Base-by-base conservation (phyloP, 2,113 vertebrate genomes). In the Engystomops pustulosus region DNA sequence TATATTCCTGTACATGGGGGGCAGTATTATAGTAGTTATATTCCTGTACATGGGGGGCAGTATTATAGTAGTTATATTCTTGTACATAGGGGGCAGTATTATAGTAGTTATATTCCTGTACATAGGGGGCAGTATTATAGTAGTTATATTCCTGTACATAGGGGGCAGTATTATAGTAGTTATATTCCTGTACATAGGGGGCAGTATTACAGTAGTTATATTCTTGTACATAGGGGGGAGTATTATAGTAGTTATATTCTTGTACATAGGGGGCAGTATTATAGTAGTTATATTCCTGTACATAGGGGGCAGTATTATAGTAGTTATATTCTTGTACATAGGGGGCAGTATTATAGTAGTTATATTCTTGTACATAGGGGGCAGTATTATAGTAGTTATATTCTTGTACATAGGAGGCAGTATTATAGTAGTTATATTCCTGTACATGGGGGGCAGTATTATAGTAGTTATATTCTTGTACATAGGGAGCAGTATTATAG, bases 51-150 rank as follows among this genome's bases (percentile, higher is more conserved):
- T 51, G 18, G 47, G 47, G 18, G n/a, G 47, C 47, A 51, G 47
- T 51, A 51, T 51, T 51, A 51, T 51, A 51, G 47, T 55, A 55
- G 18, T 5, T 55, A 55, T 55, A 55, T 55, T n/a, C 20, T 55
- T 55, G 20, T n/a, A 23, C n/a, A 58, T 58, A 58, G n/a, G n/a
- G n/a, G n/a, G 20, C 53, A 58, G 53, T 58, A 58, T 23, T 58
- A 58, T 58, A 58, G n/a, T 58, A 58, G 53, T 58, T 23, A 58
- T 53, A 53, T 53, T 53, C 51, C n/a, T 53, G 51, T 53, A n/a
- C 20, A 53, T 53, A 53, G 18, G 18, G 8, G 51, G 38, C 47
- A 51, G 11, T 45, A 45, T 45, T 11, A 12, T 45, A 45, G 11
- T 45, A 45, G 7, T 12, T 45, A 45, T 12, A 45, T 12, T 41